Evolutionary conservation across 2,797 vertebrate species (phyloP).

Genomic region (Pangasius djambal): DNA sequence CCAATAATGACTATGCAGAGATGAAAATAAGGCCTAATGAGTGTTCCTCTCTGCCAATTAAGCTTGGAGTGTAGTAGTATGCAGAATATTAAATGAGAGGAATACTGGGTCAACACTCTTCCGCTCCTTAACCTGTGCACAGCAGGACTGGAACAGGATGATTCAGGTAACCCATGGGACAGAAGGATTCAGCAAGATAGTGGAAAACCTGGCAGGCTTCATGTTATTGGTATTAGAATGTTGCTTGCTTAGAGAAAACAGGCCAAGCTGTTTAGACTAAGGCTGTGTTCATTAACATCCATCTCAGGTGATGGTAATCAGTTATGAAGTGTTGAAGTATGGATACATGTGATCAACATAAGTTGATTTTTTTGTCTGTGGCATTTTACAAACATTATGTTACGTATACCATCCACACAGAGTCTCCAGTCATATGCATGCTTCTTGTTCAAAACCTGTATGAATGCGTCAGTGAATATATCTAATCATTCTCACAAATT

Average conservation of each 20-base stretch:
- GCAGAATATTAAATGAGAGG: constrained; percentile 60
- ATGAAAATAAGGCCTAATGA: constrained; percentile 63
- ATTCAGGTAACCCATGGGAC: constrained; percentile 36
- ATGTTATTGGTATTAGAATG: not conserved
- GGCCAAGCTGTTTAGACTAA: not conserved
- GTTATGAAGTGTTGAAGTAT: not conserved
- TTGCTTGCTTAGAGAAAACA: constrained; percentile 24
- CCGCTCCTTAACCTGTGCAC: constrained; percentile 52
- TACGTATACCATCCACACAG: not conserved
- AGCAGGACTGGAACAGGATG: constrained; percentile 25
- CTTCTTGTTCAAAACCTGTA: not conserved
- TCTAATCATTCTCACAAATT: not conserved
- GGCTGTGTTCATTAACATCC: not conserved
- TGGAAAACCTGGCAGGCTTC: constrained; percentile 1
- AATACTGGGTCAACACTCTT: constrained; percentile 62
- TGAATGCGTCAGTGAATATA: not conserved
- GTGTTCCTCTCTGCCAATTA: constrained; percentile 60
- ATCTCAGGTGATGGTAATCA: not conserved
- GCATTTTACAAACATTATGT: not conserved
- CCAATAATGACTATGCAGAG: constrained; percentile 62
- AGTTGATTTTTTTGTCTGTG: not conserved
- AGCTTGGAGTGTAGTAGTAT: constrained; percentile 50
- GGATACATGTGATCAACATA: not conserved
- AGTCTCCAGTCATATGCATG: not conserved
- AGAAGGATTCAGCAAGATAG: not conserved